Evolutionary conservation across 2,113 vertebrate genomes (phyloP).

Genomic region (Hyaena hyaena): DNA sequence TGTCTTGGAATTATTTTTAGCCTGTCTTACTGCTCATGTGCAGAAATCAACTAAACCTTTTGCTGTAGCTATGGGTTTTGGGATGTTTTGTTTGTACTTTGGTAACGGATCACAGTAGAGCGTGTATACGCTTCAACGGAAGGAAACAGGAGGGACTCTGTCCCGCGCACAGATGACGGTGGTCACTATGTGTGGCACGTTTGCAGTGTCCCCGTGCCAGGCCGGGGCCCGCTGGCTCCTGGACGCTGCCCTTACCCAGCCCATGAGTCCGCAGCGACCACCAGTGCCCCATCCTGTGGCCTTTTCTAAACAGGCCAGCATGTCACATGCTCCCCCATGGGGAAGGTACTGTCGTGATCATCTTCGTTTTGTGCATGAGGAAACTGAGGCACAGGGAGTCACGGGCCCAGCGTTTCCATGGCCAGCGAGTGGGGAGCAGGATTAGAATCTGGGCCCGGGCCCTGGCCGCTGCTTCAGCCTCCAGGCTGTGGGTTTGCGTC

Average conservation of each 20-base stretch:
- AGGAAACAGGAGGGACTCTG: neutral
- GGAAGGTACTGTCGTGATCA: too few species aligned
- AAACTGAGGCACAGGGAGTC: neutral
- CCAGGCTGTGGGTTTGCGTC: rapidly evolving
- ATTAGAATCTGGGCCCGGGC: neutral
- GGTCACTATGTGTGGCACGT: neutral
- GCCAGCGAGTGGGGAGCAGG: neutral
- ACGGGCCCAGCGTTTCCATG: rapidly evolving
- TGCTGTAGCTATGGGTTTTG: neutral
- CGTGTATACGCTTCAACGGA: rapidly evolving
- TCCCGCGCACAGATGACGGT: neutral
- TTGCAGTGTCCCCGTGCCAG: neutral
- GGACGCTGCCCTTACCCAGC: neutral
- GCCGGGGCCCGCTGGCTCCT: neutral
- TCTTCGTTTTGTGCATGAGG: neutral
- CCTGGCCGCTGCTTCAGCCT: rapidly evolving
- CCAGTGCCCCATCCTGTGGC: neutral
- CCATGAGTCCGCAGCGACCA: neutral
- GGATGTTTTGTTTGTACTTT: neutral
- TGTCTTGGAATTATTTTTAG: neutral
- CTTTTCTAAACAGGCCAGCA: neutral
- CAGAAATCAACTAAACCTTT: neutral
- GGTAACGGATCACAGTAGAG: neutral
- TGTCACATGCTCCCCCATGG: neutral
- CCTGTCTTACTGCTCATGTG: neutral